Evolutionary conservation across 2,797 vertebrate species (phyloP).

Genomic region (Nothura maculosa): DNA sequence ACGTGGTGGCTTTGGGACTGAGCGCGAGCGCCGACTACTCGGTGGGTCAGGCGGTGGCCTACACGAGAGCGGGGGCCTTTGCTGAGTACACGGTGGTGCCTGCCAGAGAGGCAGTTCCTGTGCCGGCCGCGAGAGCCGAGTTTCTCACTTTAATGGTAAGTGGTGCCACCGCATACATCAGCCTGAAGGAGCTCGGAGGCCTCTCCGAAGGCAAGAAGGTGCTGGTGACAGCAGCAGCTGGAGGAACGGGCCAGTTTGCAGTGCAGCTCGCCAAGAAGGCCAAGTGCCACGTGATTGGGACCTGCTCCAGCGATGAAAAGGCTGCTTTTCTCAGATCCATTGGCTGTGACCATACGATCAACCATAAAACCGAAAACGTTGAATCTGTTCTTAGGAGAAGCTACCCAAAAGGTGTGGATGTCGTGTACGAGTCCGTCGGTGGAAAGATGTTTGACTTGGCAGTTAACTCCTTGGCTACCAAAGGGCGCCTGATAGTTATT

Average conservation of each 20-base stretch:
- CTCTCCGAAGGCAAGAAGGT: conserved; percentile 89
- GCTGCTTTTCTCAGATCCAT: conserved; percentile 90
- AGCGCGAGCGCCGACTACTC: conserved; percentile 88
- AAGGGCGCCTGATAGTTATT: conserved; percentile 89
- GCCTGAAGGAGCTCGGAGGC: conserved; percentile 87
- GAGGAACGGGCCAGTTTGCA: conserved; percentile 94
- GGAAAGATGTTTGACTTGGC: conserved; percentile 90
- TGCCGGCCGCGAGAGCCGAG: conserved; percentile 87
- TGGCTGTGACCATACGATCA: conserved; percentile 91
- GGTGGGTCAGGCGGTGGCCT: conserved; percentile 91
- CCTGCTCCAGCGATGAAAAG: conserved; percentile 92
- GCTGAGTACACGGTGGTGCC: conserved; percentile 91
- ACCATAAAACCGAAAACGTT: conserved; percentile 88
- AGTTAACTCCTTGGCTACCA: conserved; percentile 86
- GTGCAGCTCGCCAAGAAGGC: conserved; percentile 92
- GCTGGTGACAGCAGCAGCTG: conserved; percentile 92
- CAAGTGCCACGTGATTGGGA: conserved; percentile 92
- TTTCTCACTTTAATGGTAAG: conserved; percentile 90
- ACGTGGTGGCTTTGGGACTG: conserved; percentile 92
- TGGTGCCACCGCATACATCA: conserved; percentile 90
- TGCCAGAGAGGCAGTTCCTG: conserved; percentile 79
- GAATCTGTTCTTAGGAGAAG: conserved; percentile 83
- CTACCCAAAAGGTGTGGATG: conserved; percentile 88
- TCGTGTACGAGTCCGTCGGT: conserved; percentile 91
- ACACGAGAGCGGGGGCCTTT: conserved; percentile 87